These are phyloP conservation scores for Sympetrum striolatum DNA, from an alignment of 2,888 invertebrate species.

Conservation along the genomic window DNA sequence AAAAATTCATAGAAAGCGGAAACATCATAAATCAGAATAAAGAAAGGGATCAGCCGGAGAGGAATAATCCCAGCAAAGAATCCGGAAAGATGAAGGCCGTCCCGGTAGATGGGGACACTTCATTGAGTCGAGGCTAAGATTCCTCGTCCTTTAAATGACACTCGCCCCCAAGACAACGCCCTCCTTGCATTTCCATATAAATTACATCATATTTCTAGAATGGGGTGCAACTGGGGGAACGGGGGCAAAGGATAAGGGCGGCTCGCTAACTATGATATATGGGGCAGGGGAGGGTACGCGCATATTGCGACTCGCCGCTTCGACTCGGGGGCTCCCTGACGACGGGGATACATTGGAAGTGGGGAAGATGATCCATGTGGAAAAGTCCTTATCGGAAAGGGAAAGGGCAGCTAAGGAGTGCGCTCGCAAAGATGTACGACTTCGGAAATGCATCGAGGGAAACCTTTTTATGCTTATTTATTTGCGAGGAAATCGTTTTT, in stretches of 20 bases:
- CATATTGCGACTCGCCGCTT: slow-evolving; percentile 40
- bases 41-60: background rate
- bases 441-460: no score
- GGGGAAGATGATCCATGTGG: background rate
- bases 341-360: background rate
- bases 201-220: slow-evolving; percentile 44
- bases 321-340: background rate
- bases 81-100: background rate
- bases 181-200: slow-evolving; percentile 25
- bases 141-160: background rate
- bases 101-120: slow-evolving; percentile 30
- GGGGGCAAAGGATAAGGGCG: background rate
- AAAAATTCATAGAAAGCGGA: background rate
- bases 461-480: no score
- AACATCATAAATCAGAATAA: slow-evolving; percentile 14
- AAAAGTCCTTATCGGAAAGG: background rate
- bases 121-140: background rate
- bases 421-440: no score
- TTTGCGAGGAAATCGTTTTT: no score
- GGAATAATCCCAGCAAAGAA: slow-evolving; percentile 25
- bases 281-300: slow-evolving; percentile 7
- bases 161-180: background rate
- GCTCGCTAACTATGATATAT: slow-evolving; percentile 39
- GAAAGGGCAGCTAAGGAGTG: background rate
- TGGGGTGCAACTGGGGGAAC: background rate